Base-by-base conservation (phyloP, 2,888 invertebrate genomes). In the Neoitamus cyanurus region DNA sequence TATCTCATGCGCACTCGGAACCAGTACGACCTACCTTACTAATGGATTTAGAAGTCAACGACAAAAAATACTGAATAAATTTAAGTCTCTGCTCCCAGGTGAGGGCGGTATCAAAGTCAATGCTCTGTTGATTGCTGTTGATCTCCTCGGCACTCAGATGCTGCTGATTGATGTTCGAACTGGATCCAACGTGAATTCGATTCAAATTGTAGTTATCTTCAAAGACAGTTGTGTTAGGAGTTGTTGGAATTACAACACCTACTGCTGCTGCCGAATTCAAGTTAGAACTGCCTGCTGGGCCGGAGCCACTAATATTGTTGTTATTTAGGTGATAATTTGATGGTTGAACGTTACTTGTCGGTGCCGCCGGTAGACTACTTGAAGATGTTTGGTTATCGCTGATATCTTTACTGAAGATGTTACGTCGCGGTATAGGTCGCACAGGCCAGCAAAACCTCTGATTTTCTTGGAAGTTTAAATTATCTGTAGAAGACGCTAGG, bases 371-470 rank as follows among this genome's bases (percentile, higher is more conserved):
- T 87, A 9, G 42, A 69, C 20, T 72, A 83, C 73, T 88, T 58
- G 88, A 78, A 68, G 30, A 3, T 72, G 34, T 42, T 85, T 72
- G 48, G 25, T 37, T 70, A 28, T 83, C 72, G 20, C 25, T 13
- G 13, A 77, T n/a, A 34, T 87, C 86, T 15, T 86, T 84, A 36
- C 83, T 86, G 31, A 84, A 73, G 9, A 85, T 84, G 77, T 84
- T 86, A 20, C 87, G 87, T 48, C 91, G 87, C 73, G 90, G 90
- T 86, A 91, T 90, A 58, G 91, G 91, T 37, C 91, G 89, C 30
- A 91, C 91, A 2, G 91, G 91, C 87, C 90, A 91, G 86, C 90
- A 90, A 86, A 89, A 91, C 42, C 90, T 89, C 86, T 90, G 90
- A 86, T 90, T 90, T 84, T 90, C 91, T 87, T 88, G 89, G 46